Conservation (phyloP, 2,113 vertebrate genomes). For the Edolisoma coerulescens region DNA sequence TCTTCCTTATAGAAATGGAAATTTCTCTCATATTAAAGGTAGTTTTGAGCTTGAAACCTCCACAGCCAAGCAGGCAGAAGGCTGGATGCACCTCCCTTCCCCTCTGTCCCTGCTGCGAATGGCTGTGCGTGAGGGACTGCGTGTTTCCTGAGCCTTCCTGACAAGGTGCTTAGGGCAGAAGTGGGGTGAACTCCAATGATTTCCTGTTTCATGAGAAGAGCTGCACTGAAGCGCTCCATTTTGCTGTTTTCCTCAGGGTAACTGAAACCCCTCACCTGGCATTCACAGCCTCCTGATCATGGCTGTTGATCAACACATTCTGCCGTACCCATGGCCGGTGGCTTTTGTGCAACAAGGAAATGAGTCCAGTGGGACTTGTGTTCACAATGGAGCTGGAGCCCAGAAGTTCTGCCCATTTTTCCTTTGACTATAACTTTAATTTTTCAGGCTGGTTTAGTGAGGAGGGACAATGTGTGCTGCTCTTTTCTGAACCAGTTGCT, state of each 20-base stretch:
- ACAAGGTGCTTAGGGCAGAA: neutral
- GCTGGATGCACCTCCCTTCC: neutral
- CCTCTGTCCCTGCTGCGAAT: neutral
- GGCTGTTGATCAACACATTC: neutral
- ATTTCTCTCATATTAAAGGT: neutral
- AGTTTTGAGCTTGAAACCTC: neutral
- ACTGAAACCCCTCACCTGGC: neutral
- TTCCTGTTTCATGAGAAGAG: neutral
- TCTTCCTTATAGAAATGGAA: neutral
- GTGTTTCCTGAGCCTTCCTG: neutral
- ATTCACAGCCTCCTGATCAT: neutral
- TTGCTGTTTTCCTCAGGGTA: neutral
- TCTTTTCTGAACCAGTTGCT: neutral
- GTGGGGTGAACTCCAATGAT: neutral
- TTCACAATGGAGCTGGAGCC: neutral
- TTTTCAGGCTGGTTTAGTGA: neutral
- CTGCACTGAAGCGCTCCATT: neutral
- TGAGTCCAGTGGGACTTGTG: neutral
- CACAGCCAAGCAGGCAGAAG: neutral
- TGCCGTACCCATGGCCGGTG: neutral
- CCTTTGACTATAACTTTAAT: neutral
- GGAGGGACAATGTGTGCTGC: too few relatives aligned
- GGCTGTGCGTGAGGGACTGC: fast-evolving
- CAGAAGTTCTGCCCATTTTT: neutral
- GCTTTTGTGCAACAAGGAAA: neutral